Conservation (phyloP, 1,140 invertebrate species). For the Littorina saxatilis region DNA sequence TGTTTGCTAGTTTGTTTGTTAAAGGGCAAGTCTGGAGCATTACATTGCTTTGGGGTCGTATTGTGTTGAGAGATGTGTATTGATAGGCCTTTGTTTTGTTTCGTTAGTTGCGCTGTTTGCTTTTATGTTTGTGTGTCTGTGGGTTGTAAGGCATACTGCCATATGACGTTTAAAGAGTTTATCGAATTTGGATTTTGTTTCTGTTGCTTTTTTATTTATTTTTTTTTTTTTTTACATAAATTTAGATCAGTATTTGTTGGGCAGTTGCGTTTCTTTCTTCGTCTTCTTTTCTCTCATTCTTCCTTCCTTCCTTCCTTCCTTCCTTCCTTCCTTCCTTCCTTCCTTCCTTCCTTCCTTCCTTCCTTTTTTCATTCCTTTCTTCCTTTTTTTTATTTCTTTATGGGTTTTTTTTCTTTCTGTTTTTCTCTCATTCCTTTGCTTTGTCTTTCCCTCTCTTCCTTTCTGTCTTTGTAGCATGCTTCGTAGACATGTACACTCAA, state of each 20-base stretch:
- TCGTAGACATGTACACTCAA: too few species aligned
- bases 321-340: background rate
- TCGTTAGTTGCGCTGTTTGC: background rate
- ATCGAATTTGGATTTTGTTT: too few species aligned
- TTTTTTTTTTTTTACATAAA: background rate
- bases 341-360: background rate
- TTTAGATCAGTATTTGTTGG: background rate
- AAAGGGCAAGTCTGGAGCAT: too few species aligned
- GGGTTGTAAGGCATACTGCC: background rate
- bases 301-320: too few species aligned
- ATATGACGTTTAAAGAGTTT: background rate
- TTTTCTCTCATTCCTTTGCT: background rate
- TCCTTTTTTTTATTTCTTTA: background rate
- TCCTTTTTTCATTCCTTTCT: background rate
- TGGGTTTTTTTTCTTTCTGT: background rate
- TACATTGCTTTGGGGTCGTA: too few species aligned
- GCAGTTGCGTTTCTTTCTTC: background rate
- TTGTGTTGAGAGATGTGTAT: too few species aligned
- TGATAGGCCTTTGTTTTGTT: background rate
- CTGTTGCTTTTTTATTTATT: background rate
- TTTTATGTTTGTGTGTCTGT: background rate
- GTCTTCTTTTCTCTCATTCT: background rate
- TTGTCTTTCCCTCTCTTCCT: background rate
- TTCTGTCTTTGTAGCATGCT: too few species aligned
- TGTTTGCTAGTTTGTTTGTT: background rate